Evolutionary conservation across 2,113 vertebrate genomes (phyloP).

Genomic region (Orthonyx spaldingii): DNA sequence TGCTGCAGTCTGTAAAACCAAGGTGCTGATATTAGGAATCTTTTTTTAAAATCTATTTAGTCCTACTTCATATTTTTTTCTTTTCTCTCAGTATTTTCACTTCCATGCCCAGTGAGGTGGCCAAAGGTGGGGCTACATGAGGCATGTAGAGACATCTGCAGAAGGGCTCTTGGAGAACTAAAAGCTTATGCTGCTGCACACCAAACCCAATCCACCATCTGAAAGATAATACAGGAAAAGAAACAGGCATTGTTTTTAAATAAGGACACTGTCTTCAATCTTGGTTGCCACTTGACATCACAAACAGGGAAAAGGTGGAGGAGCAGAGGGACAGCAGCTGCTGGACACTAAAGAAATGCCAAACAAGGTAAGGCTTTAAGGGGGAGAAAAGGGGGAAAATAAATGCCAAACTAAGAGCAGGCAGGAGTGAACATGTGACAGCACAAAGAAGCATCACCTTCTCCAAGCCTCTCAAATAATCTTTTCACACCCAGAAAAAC

Average conservation of each 20-base stretch:
- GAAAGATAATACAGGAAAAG: background rate
- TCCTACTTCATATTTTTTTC: background rate
- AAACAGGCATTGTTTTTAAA: background rate
- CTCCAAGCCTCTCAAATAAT: background rate
- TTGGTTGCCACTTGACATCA: background rate
- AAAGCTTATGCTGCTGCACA: background rate
- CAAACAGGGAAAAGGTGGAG: background rate
- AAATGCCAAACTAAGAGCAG: background rate
- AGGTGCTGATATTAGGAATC: background rate
- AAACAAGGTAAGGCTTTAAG: background rate
- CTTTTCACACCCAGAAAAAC: background rate
- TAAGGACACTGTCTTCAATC: background rate
- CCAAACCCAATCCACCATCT: background rate
- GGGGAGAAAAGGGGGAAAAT: rapidly evolving
- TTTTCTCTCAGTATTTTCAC: background rate
- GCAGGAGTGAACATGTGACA: rapidly evolving
- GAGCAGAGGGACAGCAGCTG: background rate
- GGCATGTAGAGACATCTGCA: background rate
- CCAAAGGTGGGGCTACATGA: background rate
- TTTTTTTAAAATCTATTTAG: too few species aligned
- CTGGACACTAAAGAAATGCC: background rate
- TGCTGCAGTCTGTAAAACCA: background rate
- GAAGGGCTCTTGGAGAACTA: background rate
- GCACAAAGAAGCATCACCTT: background rate
- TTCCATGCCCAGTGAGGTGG: background rate